phyloP scores from a whole-genome alignment of 2,113 vertebrate species.

The Apus apus region DNA sequence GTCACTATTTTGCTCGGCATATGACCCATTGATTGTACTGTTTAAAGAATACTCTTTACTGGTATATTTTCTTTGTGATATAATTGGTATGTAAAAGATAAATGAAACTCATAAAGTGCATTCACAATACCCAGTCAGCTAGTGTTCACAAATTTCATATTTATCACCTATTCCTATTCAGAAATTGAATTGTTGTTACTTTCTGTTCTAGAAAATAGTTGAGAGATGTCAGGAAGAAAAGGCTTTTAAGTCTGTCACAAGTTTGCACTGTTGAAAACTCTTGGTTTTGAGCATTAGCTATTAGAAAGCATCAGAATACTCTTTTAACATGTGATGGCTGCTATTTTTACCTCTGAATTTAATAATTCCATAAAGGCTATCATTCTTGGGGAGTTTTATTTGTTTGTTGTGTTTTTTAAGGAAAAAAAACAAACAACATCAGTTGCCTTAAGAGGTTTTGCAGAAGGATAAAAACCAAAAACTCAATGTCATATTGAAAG shows the following conservation, averaged over 20 bases:
- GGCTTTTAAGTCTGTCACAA: not conserved
- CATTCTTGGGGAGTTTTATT: not conserved
- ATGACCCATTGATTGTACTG: not conserved
- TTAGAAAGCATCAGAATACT: not conserved
- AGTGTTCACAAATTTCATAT: not conserved
- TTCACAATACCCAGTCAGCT: not conserved
- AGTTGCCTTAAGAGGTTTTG: not conserved
- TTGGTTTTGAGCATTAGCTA: not conserved
- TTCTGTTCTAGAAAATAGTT: not conserved
- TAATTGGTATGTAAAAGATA: not conserved
- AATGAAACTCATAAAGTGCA: not conserved
- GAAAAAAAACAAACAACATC: not conserved
- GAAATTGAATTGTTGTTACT: not conserved
- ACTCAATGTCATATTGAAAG: not conserved
- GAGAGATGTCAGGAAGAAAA: not conserved
- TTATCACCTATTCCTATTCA: not conserved
- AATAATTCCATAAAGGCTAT: not conserved
- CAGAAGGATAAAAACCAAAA: not conserved
- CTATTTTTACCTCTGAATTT: not conserved
- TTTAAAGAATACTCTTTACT: not conserved
- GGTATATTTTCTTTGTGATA: not conserved
- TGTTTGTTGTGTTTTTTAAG: not conserved
- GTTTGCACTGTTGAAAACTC: not conserved
- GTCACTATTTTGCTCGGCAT: not conserved
- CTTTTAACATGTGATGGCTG: not conserved